Percentiles rank a stretch among this genome's conserved stretches.
phyloP scores from a whole-genome alignment of 1,140 invertebrate species.

The Hycleus cichorii region DNA sequence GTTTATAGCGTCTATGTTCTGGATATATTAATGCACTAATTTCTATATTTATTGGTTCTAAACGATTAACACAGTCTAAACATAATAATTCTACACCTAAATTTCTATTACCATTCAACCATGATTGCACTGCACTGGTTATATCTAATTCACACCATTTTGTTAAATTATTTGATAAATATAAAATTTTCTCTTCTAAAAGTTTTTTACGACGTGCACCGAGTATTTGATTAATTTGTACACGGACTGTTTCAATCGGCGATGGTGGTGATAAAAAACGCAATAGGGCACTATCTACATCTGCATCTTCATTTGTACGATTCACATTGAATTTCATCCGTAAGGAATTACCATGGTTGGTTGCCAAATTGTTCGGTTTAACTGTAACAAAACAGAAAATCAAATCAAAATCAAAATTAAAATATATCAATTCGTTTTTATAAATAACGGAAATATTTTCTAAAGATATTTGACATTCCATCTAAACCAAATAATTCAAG shows the following conservation, averaged over 20 bases:
- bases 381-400: background rate
- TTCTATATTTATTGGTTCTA: constrained; percentile 36
- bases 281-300: constrained; percentile 33
- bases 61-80: constrained; percentile 37
- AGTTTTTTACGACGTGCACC: constrained; percentile 26
- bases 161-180: constrained; percentile 24
- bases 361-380: background rate
- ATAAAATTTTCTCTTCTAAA: constrained; percentile 27
- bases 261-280: constrained; percentile 24
- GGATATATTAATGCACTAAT: constrained; percentile 43
- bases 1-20: constrained; percentile 18
- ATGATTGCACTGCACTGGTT: constrained; percentile 44
- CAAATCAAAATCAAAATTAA: background rate
- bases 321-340: constrained; percentile 27
- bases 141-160: constrained; percentile 53
- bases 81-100: constrained; percentile 48
- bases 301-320: constrained; percentile 5
- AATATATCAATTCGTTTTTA: too few species aligned
- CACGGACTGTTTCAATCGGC: constrained; percentile 14
- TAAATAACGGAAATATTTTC: too few species aligned
- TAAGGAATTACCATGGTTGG: background rate
- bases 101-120: constrained; percentile 43
- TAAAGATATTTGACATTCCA: too few species aligned
- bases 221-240: constrained; percentile 32
- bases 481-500: constrained; percentile 2